A percentile compares a stretch with the other conserved stretches of the same genome.
These are phyloP conservation scores for Bombus sylvicola DNA, from an alignment of 1,140 invertebrate species.

Conservation along the genomic window DNA sequence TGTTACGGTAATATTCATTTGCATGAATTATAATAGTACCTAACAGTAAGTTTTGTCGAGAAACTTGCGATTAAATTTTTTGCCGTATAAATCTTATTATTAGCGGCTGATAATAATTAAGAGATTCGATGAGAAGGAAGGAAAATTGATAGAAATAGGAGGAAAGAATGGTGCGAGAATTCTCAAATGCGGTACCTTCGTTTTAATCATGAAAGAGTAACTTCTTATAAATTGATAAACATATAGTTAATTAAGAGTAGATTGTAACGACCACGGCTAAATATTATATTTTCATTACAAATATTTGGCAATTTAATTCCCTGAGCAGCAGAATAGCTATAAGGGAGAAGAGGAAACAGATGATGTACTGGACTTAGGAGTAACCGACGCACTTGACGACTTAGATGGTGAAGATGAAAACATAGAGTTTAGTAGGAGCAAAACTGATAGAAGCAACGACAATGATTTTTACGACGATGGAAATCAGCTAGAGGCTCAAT, in stretches of 20 bases:
- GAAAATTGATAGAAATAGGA: background rate
- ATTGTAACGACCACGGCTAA: conserved; percentile 62
- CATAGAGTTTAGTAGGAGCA: conserved; percentile 75
- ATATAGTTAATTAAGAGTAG: conserved; percentile 47
- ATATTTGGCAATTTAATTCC: conserved; percentile 82
- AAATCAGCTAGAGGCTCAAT: conserved; percentile 59
- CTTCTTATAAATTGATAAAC: conserved; percentile 9
- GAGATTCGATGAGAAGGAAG: background rate
- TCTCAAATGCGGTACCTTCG: background rate
- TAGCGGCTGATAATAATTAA: background rate
- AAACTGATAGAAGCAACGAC: conserved; percentile 62
- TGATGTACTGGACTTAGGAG: conserved; percentile 81
- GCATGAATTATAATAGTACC: background rate
- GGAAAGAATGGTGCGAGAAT: background rate
- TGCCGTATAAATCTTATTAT: background rate
- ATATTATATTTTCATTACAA: conserved; percentile 66
- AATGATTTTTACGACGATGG: conserved; percentile 74
- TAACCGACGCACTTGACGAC: conserved; percentile 81
- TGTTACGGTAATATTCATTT: background rate
- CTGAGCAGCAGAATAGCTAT: conserved; percentile 82
- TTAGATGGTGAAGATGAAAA: conserved; percentile 81
- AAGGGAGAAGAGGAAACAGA: conserved; percentile 83
- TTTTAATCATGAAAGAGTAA: conserved; percentile 11
- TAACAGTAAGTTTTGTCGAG: background rate
- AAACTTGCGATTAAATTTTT: conserved; percentile 1